Base-by-base conservation (phyloP, 2,797 vertebrate species). In the Sardinella longiceps region DNA sequence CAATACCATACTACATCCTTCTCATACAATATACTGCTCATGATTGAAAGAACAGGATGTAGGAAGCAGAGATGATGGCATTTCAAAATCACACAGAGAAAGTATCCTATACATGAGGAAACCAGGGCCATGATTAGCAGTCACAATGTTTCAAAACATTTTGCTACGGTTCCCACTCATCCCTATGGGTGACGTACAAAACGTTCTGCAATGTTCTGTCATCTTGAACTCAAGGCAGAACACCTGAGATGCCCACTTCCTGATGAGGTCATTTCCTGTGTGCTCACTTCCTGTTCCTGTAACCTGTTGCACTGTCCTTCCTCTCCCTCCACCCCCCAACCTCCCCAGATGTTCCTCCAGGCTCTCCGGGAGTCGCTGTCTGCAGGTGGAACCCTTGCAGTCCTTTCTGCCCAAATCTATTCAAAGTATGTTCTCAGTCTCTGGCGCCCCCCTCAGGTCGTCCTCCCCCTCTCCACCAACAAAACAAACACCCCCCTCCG, bases 301-400 rank as follows among this genome's bases (percentile, higher is more conserved):
- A 70, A 56, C 58, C 63, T 87, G 82, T 81, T 87, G 91, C 95
- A 93, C 95, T 95, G 93, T 96, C 95, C 93, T 95, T 94, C 94
- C n/a, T 20, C 51, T 20, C 9, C 18, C 20, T 10, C 46, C 10
- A 48, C 92, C 94, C 95, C 95, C 95, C 95, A 95, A 94, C 93
- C 43, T 93, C 95, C 95, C 95, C 94, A 96, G 95, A 95, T 95
- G 95, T 95, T 96, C 95, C 95, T 96, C 95, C 95, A 95, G 95
- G 39, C 20, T 20, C 37, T 43, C 70, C 37, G 7, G 70, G 70
- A 5, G 7, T 37, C 6, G 11, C 70, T 43, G 95, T 95, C 95
- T 96, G 94, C 95, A 96, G 94, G 95, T 94, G 94, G 94, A 95
- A 94, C 94, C 95, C 94, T 94, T 96, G 94, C 93, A 95, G 94